A percentile compares a stretch with the other conserved stretches of the same genome.
Conservation (phyloP, 2,797 vertebrate genomes). For the Oceanodroma leucorhoa region DNA sequence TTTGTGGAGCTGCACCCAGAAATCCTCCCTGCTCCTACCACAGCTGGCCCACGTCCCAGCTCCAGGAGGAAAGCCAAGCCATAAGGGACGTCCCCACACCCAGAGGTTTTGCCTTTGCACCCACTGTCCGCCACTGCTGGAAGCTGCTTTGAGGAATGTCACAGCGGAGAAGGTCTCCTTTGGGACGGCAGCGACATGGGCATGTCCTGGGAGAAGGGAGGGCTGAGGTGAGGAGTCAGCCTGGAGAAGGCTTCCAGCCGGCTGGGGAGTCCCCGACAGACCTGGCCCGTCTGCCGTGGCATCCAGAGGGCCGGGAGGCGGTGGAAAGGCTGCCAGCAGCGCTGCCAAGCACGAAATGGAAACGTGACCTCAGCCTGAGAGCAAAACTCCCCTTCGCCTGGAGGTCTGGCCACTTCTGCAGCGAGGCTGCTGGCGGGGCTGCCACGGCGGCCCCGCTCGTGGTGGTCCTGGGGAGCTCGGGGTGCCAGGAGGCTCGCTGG, state of each 20-base stretch:
- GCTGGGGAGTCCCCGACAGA: background rate
- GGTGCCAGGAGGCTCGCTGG: background rate
- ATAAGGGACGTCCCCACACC: background rate
- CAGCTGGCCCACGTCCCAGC: background rate
- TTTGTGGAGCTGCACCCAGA: background rate
- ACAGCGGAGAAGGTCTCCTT: background rate
- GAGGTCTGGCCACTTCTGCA: background rate
- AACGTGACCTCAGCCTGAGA: background rate
- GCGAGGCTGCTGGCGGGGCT: background rate
- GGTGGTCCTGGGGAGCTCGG: background rate
- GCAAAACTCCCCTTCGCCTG: background rate
- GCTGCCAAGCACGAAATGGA: background rate
- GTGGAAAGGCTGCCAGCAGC: background rate
- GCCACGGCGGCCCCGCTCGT: fast-evolving
- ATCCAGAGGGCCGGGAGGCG: background rate
- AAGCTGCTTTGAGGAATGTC: background rate
- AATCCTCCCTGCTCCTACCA: background rate
- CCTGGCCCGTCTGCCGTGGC: background rate
- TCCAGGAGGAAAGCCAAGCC: background rate
- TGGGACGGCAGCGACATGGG: background rate
- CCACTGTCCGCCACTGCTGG: background rate
- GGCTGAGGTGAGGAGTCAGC: background rate
- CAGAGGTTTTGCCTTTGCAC: background rate
- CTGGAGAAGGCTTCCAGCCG: background rate
- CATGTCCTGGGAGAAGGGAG: background rate